Base-by-base conservation (phyloP, 2,888 invertebrate species). In the Rhimphoctona megacephalus region DNA sequence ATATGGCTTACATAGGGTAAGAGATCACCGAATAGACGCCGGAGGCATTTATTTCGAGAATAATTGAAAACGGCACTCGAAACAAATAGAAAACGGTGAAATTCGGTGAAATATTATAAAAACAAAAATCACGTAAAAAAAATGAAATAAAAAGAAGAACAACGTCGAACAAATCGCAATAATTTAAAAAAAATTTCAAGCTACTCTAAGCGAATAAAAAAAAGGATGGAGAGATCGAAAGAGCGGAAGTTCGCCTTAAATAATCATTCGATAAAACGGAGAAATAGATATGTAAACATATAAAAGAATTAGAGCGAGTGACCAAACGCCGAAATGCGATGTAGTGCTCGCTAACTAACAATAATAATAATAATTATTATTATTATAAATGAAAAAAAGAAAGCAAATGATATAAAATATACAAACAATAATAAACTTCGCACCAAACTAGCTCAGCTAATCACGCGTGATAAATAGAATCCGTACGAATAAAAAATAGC, bases 381-480 rank as follows among this genome's bases (percentile, higher is more conserved):
- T 14, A 25, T 25, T 14, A 57, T 57, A 80, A 69, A 73, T 66
- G 66, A 73, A 36, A 25, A 57, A 79, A 49, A 52, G 66, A 80
- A 36, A 46, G 33, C 43, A 66, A 80, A 46, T n/a, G 4, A 54
- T 64, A 67, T 25, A 69, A 70, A 70, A 8, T 61, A 61, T 30
- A 19, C 8, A 70, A 57, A 70, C 11, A 72, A 72, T 72, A 49
- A 72, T 61, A 76, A 78, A 79, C 74, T 76, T 69, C 36, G 83
- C 74, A 86, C 83, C 76, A 80, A 83, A 82, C 67, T 86, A 83
- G 85, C 85, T 85, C 78, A 82, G 85, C 85, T 82, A 79, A 49
- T 83, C 85, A 85, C 82, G 82, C 79, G 79, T 85, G 82, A 79
- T 82, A 79, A 66, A 76, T 83, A 83, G 54, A 78, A 36, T 52